Evolutionary conservation across 2,113 vertebrate species (phyloP).

Genomic region (Tragelaphus buxtoni): DNA sequence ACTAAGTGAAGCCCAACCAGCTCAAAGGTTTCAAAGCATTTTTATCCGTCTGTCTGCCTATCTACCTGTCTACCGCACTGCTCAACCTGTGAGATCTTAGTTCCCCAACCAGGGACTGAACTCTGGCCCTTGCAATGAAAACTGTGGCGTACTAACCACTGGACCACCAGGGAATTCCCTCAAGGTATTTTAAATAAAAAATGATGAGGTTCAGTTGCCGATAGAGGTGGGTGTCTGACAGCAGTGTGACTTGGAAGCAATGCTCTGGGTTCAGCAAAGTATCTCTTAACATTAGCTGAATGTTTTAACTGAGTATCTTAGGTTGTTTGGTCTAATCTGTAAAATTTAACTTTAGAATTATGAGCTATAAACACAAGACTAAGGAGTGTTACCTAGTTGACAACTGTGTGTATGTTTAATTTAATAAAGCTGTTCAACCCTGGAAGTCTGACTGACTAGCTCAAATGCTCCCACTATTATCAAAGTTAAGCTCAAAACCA

Average conservation of each 20-base stretch:
- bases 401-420: background rate
- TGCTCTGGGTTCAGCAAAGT: background rate
- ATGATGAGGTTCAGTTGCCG: accelerated
- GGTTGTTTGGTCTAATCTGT: background rate
- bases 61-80: background rate
- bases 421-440: background rate
- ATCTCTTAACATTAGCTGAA: background rate
- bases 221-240: background rate
- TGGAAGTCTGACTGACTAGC: background rate
- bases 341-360: background rate
- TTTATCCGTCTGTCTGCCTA: background rate
- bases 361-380: background rate
- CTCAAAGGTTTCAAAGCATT: background rate
- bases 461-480: background rate
- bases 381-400: background rate
- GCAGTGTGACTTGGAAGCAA: background rate
- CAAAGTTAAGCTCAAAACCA: background rate
- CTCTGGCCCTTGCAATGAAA: background rate
- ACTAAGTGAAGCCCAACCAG: background rate
- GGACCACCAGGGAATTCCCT: background rate
- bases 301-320: background rate
- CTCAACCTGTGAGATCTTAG: background rate
- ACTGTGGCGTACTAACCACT: background rate
- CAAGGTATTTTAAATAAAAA: background rate
- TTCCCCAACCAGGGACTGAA: background rate